Base-by-base conservation (phyloP, 2,113 vertebrate species). In the Nothocercus julius region DNA sequence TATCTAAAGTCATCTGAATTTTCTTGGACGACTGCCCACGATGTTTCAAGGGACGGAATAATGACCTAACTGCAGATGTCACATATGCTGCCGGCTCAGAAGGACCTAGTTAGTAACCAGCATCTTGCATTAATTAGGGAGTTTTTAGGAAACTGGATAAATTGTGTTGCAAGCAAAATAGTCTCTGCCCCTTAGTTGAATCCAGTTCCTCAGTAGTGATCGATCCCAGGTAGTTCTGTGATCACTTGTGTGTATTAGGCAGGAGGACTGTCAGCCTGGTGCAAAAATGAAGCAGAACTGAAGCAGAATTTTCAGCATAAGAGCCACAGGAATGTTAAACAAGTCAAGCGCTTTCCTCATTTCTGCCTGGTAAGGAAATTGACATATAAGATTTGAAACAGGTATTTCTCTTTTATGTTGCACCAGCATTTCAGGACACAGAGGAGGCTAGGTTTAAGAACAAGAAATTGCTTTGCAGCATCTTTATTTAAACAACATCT, bases 1-100 rank as follows among this genome's bases (percentile, higher is more conserved):
- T 75, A n/a, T 86, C 51, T 78, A 72, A 92, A 95, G 82, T 78
- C 0, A 94, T 89, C 58, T 87, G 73, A 73, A 75, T 92, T 92
- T 82, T 86, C 77, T 94, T 89, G 69, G 77, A 72, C 15, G 47
- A 3, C 8, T 51, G 58, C 49, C 70, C 47, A 62, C 64, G 77
- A 67, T 56, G 68, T 93, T 90, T 90, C 42, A 92, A 95, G 28
- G 92, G 82, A 88, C 80, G 89, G 58, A 92, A 92, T 88, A 95
- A 82, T 92, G 88, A 93, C 32, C 64, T 93, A 89, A 82, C 47
- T 79, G 66, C 73, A 95, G 69, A 94, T 89, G 73, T 74, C 83
- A 82, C 13, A 5, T 88, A 77, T 81, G 68, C 47, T 90, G 73
- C 22, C 28, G 72, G 61, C 62, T 91, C 56, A 62, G 73, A 88